A percentile compares a stretch with the other conserved stretches of the same genome.
These are phyloP conservation scores for Coelinius sp. DNA, from an alignment of 2,888 invertebrate genomes.

Conservation along the genomic window DNA sequence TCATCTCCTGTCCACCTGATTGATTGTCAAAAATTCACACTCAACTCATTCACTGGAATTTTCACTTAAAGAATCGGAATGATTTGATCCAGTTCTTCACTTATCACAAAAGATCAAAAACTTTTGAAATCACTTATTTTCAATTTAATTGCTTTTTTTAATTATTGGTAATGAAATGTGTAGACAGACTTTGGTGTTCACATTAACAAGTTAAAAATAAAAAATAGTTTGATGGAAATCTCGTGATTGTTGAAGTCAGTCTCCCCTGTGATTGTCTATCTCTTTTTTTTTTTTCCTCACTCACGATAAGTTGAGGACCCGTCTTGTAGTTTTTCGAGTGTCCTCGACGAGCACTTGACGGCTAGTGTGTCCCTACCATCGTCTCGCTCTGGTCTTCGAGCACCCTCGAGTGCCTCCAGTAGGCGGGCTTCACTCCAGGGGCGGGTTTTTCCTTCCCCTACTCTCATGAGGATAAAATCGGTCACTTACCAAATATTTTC, in stretches of 20 bases:
- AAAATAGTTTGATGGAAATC: neutral
- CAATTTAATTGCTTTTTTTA: neutral
- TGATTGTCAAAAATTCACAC: neutral
- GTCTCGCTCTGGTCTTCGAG: slow-evolving; percentile 62
- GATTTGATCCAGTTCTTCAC: neutral
- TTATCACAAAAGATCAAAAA: neutral
- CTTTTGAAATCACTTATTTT: neutral
- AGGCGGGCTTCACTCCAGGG: slow-evolving; percentile 54
- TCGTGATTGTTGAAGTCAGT: neutral
- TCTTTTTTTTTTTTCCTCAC: slow-evolving; percentile 22
- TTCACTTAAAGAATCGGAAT: neutral
- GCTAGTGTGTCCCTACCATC: slow-evolving; percentile 67
- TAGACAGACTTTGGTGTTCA: neutral
- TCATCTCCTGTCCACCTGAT: neutral
- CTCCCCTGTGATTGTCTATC: neutral
- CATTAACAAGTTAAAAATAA: neutral
- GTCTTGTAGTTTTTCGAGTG: slow-evolving; percentile 66
- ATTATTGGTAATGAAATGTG: neutral
- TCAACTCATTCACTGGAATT: neutral
- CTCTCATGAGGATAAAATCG: slow-evolving; percentile 31
- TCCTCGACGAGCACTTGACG: slow-evolving; percentile 70
- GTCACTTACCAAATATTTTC: slow-evolving; percentile 35
- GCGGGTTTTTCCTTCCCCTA: slow-evolving; percentile 37
- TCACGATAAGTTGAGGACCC: slow-evolving; percentile 52
- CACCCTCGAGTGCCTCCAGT: slow-evolving; percentile 63